Base-by-base conservation (phyloP, 2,113 vertebrate species). In the Corythornis vintsioides region DNA sequence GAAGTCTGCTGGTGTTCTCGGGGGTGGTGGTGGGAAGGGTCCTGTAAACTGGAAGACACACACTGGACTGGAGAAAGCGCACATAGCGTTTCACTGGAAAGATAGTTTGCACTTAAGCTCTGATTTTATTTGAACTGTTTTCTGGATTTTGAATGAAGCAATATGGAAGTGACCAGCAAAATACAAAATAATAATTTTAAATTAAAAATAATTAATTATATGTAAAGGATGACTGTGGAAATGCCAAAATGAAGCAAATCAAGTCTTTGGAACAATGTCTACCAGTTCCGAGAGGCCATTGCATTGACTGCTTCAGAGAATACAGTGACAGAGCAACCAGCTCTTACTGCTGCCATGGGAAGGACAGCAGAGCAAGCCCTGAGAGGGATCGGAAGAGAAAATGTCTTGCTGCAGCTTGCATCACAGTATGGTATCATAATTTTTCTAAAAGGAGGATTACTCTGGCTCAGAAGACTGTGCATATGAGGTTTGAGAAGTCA, bases 121-220 rank as follows among this genome's bases (percentile, higher is more conserved):
- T 67, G 81, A 96, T 96, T 97, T 96, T 95, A 89, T 97, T 97
- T 97, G 96, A 97, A 98, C 97, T 97, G 90, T 96, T 94, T 97
- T 98, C 97, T 97, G 97, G 97, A 97, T 97, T 97, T 97, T 98
- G 97, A 98, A 98, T 96, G 97, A 98, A 98, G 98, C 98, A 98
- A 98, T 98, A 98, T 97, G 97, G 93, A 98, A 98, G 96, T 65
- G 98, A 98, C 97, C 98, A 98, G 98, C 98, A 98, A 96, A 97
- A 96, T 92, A 78, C 94, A 73, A 90, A 93, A 92, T 74, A 97
- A 50, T 96, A 93, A 96, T 96, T 96, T 97, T 96, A 97, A 98
- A 77, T 96, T 35, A 33, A 92, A 83, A 94, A 96, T 87, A 43
- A 88, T 13, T 17, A 92, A 89, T 95, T 89, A 11, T 89, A 84